Base-by-base conservation (phyloP, 2,888 invertebrate genomes). In the Heliconius hortense region DNA sequence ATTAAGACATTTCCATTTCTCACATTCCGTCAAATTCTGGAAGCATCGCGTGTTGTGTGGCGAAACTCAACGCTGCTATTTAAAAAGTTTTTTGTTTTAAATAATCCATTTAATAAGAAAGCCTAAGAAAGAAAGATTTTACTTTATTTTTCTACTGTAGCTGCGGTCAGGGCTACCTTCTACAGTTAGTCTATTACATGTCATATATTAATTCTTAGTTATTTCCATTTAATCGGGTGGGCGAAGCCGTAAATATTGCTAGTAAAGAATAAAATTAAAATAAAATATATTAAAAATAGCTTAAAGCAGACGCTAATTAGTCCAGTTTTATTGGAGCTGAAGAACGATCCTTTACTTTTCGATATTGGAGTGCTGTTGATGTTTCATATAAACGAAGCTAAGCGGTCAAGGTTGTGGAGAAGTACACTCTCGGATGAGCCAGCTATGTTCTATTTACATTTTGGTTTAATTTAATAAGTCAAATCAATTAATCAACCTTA, bases 371-470 rank as follows among this genome's bases (percentile, higher is more conserved):
- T 13, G 69, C 21, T 64, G 70, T 69, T 73, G 56, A 76, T 39
- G 24, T 68, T 70, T 39, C 11, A 73, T 73, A 73, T 31, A 73
- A 76, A 73, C 64, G 70, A 39, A 69, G 62, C 59, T 60, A 43
- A 53, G 63, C 63, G 73, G 76, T 70, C 76, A 76, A 76, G 76
- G 70, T 31, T 66, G 56, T 7, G 4, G 53, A 35, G 60, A 59
- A 64, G 31, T 28, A 43, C 43, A 72, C 26, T 71, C 60, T 53
- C 31, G 2, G 35, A 35, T 10, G 28, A n/a, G 13, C 68, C 18
- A 72, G 63, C 28, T 21, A 39, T 39, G 35, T 39, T 71, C 10
- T n/a, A 53, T 31, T 72, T 72, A 24, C 48, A 35, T 53, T 56
- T 56, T 28, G 53, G 48, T 69, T 24, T 18, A 2, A 15, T 24